A percentile compares a stretch with the other conserved stretches of the same genome.
Conservation (phyloP, 2,888 invertebrate species). For the Dorcus hopei region DNA sequence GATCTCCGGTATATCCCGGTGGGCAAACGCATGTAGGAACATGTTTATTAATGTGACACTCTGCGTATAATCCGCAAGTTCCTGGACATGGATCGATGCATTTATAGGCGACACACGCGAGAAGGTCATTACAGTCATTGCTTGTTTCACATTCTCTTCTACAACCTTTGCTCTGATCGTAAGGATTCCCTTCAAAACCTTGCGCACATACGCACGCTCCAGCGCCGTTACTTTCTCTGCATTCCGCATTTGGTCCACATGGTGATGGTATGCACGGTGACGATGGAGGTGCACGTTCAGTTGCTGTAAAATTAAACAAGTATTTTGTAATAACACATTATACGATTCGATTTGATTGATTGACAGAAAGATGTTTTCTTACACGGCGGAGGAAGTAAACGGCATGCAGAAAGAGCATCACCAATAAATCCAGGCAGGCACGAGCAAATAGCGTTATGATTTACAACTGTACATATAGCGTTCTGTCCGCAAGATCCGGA, state of each 20-base stretch:
- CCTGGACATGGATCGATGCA: constrained; percentile 83
- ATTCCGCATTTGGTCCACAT: constrained; percentile 82
- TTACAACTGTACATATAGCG: constrained; percentile 79
- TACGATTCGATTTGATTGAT: not conserved
- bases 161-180: constrained; percentile 65
- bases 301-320: constrained; percentile 49
- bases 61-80: constrained; percentile 77
- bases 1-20: constrained; percentile 74
- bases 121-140: constrained; percentile 67
- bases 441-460: constrained; percentile 77
- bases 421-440: constrained; percentile 82
- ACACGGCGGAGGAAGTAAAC: constrained; percentile 44
- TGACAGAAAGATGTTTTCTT: constrained; percentile 31
- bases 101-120: constrained; percentile 78
- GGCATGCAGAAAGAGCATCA: constrained; percentile 65
- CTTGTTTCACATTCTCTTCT: constrained; percentile 76
- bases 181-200: constrained; percentile 80
- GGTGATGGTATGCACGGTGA: constrained; percentile 81
- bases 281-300: constrained; percentile 61
- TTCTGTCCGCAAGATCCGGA: constrained; percentile 74
- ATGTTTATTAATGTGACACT: constrained; percentile 75
- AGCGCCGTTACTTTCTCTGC: constrained; percentile 76
- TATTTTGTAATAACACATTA: constrained; percentile 2
- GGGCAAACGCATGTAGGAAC: constrained; percentile 77
- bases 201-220: constrained; percentile 81